Evolutionary conservation across 2,113 vertebrate genomes (phyloP).

Genomic region (Microtus montanus): DNA sequence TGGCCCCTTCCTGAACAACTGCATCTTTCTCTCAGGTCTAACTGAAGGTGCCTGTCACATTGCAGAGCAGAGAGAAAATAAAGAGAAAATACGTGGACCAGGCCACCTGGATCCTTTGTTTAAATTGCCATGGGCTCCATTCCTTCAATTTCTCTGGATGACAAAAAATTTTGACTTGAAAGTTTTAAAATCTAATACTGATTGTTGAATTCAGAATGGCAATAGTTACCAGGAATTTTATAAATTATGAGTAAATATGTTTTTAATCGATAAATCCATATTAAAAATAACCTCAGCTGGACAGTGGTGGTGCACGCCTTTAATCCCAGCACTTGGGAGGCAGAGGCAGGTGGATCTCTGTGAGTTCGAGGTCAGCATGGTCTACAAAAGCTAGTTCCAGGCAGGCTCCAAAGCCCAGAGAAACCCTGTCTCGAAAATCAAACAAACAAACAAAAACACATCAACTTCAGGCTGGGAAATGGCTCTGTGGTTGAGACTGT

Average conservation of each 20-base stretch:
- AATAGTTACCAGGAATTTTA: not conserved
- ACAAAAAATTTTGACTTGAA: not conserved
- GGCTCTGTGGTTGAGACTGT: not conserved
- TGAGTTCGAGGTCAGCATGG: too few relatives aligned
- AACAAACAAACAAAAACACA: not conserved
- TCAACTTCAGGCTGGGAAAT: not conserved
- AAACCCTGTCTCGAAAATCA: too few relatives aligned
- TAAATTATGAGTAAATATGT: not conserved
- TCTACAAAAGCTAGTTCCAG: too few relatives aligned
- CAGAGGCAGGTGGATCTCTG: too few relatives aligned
- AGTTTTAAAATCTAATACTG: constrained; percentile 19
- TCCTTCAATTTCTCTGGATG: not conserved
- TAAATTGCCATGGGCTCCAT: not conserved
- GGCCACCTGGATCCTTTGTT: not conserved
- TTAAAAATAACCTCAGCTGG: not conserved
- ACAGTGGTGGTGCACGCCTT: not conserved
- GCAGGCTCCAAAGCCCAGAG: too few relatives aligned
- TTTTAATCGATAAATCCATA: not conserved
- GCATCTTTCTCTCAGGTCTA: not conserved
- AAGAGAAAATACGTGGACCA: not conserved
- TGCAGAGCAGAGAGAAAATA: not conserved
- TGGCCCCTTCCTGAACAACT: not conserved
- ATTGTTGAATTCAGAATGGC: constrained; percentile 33
- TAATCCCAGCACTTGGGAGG: too few relatives aligned
- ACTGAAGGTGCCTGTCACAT: not conserved